phyloP scores from a whole-genome alignment of 1,140 invertebrate genomes.

The Drosophila kepulauana region DNA sequence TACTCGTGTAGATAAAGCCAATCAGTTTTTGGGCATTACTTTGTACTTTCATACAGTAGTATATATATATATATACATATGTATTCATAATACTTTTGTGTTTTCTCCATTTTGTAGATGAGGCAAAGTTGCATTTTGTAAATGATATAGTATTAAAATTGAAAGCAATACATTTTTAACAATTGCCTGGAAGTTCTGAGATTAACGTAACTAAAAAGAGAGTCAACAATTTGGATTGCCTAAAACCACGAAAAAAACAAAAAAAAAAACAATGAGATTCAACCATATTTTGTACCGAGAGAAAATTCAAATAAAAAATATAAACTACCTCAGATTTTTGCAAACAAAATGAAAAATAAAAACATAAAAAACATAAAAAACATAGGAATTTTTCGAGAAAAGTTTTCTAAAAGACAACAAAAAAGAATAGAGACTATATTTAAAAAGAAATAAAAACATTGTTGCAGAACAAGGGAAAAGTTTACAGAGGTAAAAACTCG shows the following conservation, averaged over 20 bases:
- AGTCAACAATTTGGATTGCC: slow-evolving; percentile 44
- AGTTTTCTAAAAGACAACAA: slow-evolving; percentile 71
- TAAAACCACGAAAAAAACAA: slow-evolving; percentile 12
- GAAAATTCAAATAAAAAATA: slow-evolving; percentile 66
- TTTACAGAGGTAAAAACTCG: slow-evolving; percentile 54
- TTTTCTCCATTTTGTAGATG: slow-evolving; percentile 12
- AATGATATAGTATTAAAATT: slow-evolving; percentile 53
- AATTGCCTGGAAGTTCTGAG: slow-evolving; percentile 60
- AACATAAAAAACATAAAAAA: slow-evolving; percentile 47
- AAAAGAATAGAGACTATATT: slow-evolving; percentile 48
- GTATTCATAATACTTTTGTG: neutral
- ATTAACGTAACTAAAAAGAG: slow-evolving; percentile 12
- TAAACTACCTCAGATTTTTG: slow-evolving; percentile 48
- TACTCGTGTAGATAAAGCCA: slow-evolving; percentile 23
- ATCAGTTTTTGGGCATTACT: slow-evolving; percentile 10
- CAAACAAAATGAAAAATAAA: slow-evolving; percentile 48
- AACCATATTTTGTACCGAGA: slow-evolving; percentile 65
- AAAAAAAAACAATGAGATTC: slow-evolving; percentile 40
- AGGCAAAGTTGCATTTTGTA: slow-evolving; percentile 43
- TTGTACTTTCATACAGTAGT: slow-evolving; percentile 3
- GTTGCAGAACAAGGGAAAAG: slow-evolving; percentile 59
- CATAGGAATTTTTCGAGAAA: slow-evolving; percentile 76
- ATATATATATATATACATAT: neutral
- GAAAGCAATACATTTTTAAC: slow-evolving; percentile 73
- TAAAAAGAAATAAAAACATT: slow-evolving; percentile 8